These are phyloP conservation scores for Callipepla californica DNA, from an alignment of 2,113 vertebrate genomes.

Conservation along the genomic window DNA sequence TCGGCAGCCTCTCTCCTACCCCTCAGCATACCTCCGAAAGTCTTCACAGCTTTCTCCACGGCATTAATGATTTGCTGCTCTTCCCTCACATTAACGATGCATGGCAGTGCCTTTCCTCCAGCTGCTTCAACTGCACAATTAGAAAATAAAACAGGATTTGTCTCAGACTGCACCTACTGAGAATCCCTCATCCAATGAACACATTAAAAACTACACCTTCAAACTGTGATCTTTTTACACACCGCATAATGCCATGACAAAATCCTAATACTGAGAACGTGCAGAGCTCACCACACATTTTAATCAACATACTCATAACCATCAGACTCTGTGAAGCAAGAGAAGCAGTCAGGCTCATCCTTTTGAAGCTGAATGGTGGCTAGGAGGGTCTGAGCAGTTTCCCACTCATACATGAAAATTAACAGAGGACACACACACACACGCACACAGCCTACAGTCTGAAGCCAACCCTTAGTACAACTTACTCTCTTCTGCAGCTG, in stretches of 20 bases:
- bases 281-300: neutral
- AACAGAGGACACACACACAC: neutral
- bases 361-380: neutral
- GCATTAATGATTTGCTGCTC: constrained; percentile 89
- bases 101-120: constrained; percentile 92
- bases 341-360: neutral
- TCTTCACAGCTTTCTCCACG: constrained; percentile 87
- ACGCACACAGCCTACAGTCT: neutral
- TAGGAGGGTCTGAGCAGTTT: neutral
- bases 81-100: constrained; percentile 93
- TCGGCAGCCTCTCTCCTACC: neutral
- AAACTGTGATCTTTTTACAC: neutral
- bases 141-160: neutral
- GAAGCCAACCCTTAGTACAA: neutral
- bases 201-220: neutral
- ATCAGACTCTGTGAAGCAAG: neutral
- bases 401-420: neutral
- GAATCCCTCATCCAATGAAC: neutral
- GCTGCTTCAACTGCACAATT: constrained; percentile 86
- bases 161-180: neutral
- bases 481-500: constrained; percentile 92
- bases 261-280: neutral
- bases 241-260: neutral
- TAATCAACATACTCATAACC: neutral
- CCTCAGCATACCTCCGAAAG: constrained; percentile 88